Percentiles rank a stretch among this genome's conserved stretches.
Evolutionary conservation across 1,140 invertebrate genomes (phyloP).

Genomic region (Drosophila orena): DNA sequence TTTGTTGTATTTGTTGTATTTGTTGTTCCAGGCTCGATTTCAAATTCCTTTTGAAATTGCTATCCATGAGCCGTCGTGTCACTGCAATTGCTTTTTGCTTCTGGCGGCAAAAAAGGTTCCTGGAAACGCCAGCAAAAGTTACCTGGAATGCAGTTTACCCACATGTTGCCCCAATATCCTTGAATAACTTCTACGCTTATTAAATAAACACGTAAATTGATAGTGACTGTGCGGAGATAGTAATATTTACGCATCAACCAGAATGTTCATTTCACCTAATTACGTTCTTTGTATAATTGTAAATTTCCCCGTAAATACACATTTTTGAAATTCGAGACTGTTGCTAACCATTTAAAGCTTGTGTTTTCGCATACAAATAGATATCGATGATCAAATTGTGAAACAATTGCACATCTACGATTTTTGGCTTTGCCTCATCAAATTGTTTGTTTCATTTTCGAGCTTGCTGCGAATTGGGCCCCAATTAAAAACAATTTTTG

Average conservation of each 20-base stretch:
- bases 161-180: not conserved
- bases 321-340: too few species aligned
- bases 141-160: not conserved
- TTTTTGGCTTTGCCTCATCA: not conserved
- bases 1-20: not conserved
- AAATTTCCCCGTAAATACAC: too few species aligned
- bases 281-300: too few species aligned
- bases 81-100: conserved; percentile 7
- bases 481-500: conserved; percentile 30
- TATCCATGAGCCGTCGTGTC: conserved; percentile 17
- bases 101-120: conserved; percentile 1
- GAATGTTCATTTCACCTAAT: too few species aligned
- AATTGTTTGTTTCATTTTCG: conserved; percentile 8
- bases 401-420: not conserved
- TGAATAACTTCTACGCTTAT: too few species aligned
- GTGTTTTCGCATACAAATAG: not conserved
- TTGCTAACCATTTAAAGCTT: too few species aligned
- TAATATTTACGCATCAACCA: too few species aligned
- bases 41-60: conserved; percentile 43
- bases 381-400: not conserved
- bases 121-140: conserved; percentile 10
- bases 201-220: not conserved
- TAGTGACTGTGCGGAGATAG: not conserved
- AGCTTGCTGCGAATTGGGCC: conserved; percentile 2
- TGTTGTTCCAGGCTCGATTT: conserved; percentile 20